Evolutionary conservation across 1,140 invertebrate species (phyloP), one percentile per base, ranked within the genome.

Genomic region (Drepana arcuata): DNA sequence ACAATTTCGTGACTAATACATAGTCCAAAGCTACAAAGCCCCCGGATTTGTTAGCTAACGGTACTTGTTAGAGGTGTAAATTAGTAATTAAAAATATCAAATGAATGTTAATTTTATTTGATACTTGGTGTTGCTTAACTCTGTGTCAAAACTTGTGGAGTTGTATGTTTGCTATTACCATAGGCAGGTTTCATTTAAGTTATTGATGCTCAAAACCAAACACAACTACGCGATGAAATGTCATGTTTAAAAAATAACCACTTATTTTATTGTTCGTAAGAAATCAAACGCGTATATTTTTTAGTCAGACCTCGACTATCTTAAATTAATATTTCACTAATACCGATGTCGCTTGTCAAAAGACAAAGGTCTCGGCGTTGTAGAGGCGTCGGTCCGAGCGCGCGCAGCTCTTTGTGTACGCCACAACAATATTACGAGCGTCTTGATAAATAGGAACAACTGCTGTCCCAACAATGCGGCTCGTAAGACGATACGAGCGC

Each of bases 381-480:
- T 66, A 44, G 37, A 48, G 46, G 35, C 54, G 49, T 58, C 45
- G 45, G n/a, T n/a, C n/a, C 55, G 54, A 48, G 54, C 40, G 55
- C 40, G 46, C 56, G 41, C 27, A 26, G 21, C 21, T 48, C 64
- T 71, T 68, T 72, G 65, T 74, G 56, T 59, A 45, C 48, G 46
- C 53, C 54, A 67, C 62, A 70, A 77, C 68, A 78, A 70, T 81
- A 74, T 75, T 73, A 72, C 66, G 61, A 58, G 65, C 65, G 65
- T 75, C 57, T 64, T 77, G 71, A 81, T 81, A 78, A 74, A 78
- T 81, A 78, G 61, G 55, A 71, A 73, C 72, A 74, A 73, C 70
- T 65, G 59, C 64, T 58, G 58, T 44, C 49, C 58, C 63, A 70
- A 81, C 77, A 81, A 81, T 78, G 68, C 66, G 58, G 55, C 53